These are phyloP conservation scores for Sterna hirundo DNA, from an alignment of 2,113 vertebrate species.

Conservation along the genomic window DNA sequence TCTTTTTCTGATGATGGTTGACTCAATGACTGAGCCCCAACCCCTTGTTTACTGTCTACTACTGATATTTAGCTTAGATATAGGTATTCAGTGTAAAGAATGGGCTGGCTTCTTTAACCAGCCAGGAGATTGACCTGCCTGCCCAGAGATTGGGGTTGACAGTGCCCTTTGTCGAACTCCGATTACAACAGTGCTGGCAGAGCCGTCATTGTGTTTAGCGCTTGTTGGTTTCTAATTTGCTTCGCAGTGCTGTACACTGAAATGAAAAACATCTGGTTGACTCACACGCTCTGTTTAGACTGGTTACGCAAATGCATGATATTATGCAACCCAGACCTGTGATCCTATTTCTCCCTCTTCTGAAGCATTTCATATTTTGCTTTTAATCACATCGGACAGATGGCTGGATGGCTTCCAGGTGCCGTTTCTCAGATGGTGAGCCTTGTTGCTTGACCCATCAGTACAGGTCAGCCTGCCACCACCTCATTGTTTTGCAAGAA, in stretches of 20 bases:
- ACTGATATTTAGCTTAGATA: background rate
- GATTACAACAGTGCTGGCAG: conserved; percentile 40
- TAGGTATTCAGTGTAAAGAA: background rate
- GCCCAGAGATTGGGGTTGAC: background rate
- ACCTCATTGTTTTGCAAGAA: background rate
- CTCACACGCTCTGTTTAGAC: conserved; percentile 48
- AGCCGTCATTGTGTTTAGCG: conserved; percentile 2
- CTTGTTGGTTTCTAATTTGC: conserved; percentile 41
- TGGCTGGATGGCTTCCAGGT: conserved; percentile 17
- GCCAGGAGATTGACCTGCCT: background rate
- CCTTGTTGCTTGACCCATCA: background rate
- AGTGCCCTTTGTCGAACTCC: conserved; percentile 18
- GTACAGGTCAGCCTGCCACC: background rate
- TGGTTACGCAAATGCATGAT: conserved; percentile 58
- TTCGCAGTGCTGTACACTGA: background rate
- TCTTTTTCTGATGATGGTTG: background rate
- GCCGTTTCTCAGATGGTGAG: background rate
- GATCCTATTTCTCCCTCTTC: conserved; percentile 31
- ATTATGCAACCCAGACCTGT: conserved; percentile 53
- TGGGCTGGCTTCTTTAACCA: background rate
- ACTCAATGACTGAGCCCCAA: background rate
- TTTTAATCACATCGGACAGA: conserved; percentile 45
- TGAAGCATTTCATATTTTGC: conserved; percentile 50
- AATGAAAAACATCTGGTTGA: conserved; percentile 74
- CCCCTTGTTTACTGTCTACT: background rate